Base-by-base conservation (phyloP, 92 coral and sea anemone genomes). In the Blastomussa wellsi region DNA sequence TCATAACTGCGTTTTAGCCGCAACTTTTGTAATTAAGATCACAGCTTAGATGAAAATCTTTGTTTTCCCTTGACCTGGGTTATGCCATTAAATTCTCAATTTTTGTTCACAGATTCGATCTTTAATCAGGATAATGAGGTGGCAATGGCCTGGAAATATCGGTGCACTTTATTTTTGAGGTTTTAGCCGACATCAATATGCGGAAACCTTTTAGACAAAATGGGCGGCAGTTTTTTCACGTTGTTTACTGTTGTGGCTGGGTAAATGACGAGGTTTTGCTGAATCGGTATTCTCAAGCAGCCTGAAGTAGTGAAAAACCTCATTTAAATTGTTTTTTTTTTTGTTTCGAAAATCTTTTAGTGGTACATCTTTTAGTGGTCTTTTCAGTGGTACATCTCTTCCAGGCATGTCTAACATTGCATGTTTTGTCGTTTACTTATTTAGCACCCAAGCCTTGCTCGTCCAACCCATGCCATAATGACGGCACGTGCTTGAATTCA, bases 391-490 rank as follows among this genome's bases (percentile, higher is more conserved):
- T 19, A 15, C 26, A 44, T 44, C 29, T 32, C 49, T n/a, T 35
- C 5, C 28, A 35, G 75, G 49, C 72, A 64, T 82, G 81, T 39
- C 49, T 83, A 31, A 82, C 31, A 52, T 17, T 70, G 20, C n/a
- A 10, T 36, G 44, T 31, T 78, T 28, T 31, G 29, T 78, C 83
- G 68, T 29, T 17, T 62, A 10, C 0, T 32, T 37, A 33, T 76
- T 16, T 82, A 95, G 99, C 92, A 44, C 87, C 82, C 81, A 94
- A 92, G 81, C 87, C 85, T 38, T 97, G 99, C 76, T 92, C 87
- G 64, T 91, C 95, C 16, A 88, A 75, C 71, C 99, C 98, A 13
- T 97, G 99, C 82, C 79, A 88, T 14, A 88, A 97, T 80, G 91
- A 87, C 60, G 98, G 90, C 55, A 97, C 91, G 20, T 97, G 99